Base-by-base conservation (phyloP, 2,797 vertebrate species). In the Remorina albescens region DNA sequence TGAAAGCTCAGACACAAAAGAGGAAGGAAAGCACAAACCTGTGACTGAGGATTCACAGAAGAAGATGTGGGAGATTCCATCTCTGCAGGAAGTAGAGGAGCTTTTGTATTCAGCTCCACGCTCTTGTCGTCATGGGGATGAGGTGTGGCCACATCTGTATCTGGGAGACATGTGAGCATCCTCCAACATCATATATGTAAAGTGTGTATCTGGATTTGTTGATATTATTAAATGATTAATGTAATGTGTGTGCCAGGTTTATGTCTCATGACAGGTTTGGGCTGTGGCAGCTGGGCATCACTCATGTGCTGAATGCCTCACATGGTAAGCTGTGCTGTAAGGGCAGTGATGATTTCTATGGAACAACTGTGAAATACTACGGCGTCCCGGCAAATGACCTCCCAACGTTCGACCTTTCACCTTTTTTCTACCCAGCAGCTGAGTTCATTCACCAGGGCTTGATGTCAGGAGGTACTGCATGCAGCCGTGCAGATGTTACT, bases 91-190 rank as follows among this genome's bases (percentile, higher is more conserved):
- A 71, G 84, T 99, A 12, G 96, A 97, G 80, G 92, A 94, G 74
- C 89, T 97, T 77, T 89, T 99, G 75, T 90, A 93, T 66, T 93
- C 91, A 0, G 95, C 95, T 25, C 85, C 88, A 21, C 74, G 88
- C 25, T 98, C 96, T 41, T 96, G 96, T 92, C 95, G 91, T 61
- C 96, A 95, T 1, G 95, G 94, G 44, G 96, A 98, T 39, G 96
- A 99, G 92, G 97, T 98, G 18, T 98, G 96, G 97, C 97, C 96
- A 2, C 95, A 95, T 77, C 93, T 99, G 82, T 96, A 95, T 86
- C 89, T 98, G 74, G 97, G 97, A 87, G 97, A 98, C 84, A 96
- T 96, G 97, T 98, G 89, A 97, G 97, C 94, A 86, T 79, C 19
- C 6, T 39, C 66, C 47, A 39, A 50, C 25, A 41, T 25, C 28